Base-by-base conservation (phyloP, 2,797 vertebrate genomes). In the Hirundo rustica region DNA sequence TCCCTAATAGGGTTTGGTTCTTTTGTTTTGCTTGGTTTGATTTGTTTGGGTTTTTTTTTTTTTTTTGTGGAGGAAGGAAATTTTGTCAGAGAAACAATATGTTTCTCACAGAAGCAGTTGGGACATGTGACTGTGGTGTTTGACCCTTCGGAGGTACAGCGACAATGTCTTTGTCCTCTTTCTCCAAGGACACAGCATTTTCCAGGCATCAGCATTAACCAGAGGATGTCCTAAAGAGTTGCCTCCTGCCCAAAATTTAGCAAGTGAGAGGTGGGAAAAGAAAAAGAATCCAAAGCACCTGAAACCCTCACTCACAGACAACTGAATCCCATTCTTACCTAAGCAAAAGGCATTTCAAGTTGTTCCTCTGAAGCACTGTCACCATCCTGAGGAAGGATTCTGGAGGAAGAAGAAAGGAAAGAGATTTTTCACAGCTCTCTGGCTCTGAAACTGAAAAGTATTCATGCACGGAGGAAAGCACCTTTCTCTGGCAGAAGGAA, bases 41-140 rank as follows among this genome's bases (percentile, higher is more conserved):
- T 57, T 55, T 40, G 22, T 16, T 34, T 26, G 36, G 38, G 25
- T 38, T 38, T 17, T 23, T n/a, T 36, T 36, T 36, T 7, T 4
- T 11, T 7, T 58, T 22, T 65, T 13, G 2, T 2, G 2, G 21
- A 22, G 25, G 36, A 64, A 72, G 9, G 22, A 80, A 40, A 85
- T 77, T 13, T 16, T 48, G 47, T 47, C 57, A 85, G 12, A 65
- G 71, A 88, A 89, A 64, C 1, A 5, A 79, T 3, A 79, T 3
- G 4, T 23, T 88, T 79, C 29, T 78, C 54, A 64, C 11, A 38
- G 53, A 81, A 89, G 45, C 42, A 91, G 18, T 7, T 57, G 51
- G 26, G 47, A 82, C n/a, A 21, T 44, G 21, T 2, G 3, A 29
- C 15, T 1, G 2, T 1, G 3, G n/a, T 50, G 60, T 40, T 71